Conservation (phyloP, 1,140 invertebrate genomes). For the Drosophila ananassae region DNA sequence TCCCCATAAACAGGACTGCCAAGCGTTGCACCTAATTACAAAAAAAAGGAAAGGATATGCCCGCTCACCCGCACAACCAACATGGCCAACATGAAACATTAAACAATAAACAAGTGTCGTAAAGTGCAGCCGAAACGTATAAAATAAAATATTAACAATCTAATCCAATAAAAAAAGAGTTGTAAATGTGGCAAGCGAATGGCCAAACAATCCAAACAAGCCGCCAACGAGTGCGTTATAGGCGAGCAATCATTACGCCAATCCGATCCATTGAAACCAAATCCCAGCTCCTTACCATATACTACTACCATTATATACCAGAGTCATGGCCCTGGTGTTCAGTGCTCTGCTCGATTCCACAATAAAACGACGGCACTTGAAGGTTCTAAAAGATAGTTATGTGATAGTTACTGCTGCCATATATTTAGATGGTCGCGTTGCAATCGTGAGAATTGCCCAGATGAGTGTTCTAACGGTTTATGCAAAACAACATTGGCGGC, state of each 20-base stretch:
- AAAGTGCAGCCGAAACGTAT: constrained; percentile 25
- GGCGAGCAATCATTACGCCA: constrained; percentile 9
- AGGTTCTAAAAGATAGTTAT: constrained; percentile 43
- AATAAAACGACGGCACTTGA: constrained; percentile 59
- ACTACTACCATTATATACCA: neutral
- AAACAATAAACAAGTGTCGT: constrained; percentile 24
- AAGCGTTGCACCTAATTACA: constrained; percentile 33
- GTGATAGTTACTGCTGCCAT: constrained; percentile 67
- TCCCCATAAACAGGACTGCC: constrained; percentile 9
- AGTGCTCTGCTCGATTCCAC: constrained; percentile 21
- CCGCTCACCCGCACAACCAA: constrained; percentile 6
- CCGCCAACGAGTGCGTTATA: constrained; percentile 24
- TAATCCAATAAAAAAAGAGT: constrained; percentile 56
- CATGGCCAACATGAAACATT: constrained; percentile 1
- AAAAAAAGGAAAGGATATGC: constrained; percentile 2
- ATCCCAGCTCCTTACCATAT: constrained; percentile 11
- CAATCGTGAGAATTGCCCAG: constrained; percentile 65
- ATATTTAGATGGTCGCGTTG: constrained; percentile 51
- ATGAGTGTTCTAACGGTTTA: constrained; percentile 60
- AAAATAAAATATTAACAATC: constrained; percentile 51
- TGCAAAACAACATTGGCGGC: constrained; percentile 48
- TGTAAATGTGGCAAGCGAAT: constrained; percentile 49
- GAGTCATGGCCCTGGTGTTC: neutral
- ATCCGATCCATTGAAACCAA: constrained; percentile 18
- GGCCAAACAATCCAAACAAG: constrained; percentile 31